Evolutionary conservation across 37 sponge, comb jelly and placozoan species (phyloP).

Genomic region (Halichondria panicea): DNA sequence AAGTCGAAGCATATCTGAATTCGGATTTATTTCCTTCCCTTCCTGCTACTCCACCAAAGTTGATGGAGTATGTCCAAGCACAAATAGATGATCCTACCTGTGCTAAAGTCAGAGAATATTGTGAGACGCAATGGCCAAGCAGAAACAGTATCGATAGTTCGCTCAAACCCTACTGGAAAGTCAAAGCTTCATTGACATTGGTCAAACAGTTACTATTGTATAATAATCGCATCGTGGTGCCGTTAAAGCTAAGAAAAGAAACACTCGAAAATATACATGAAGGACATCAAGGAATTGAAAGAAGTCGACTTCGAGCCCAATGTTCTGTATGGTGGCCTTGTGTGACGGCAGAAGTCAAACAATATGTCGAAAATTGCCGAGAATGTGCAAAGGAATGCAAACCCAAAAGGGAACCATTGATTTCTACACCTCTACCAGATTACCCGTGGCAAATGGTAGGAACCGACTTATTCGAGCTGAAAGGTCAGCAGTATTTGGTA

Average conservation of each 20-base stretch:
- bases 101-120: constrained; percentile 6
- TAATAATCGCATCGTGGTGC: constrained; percentile 29
- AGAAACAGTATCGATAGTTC: neutral
- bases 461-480: constrained; percentile 45
- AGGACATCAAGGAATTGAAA: constrained; percentile 38
- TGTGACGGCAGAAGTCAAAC: constrained; percentile 2
- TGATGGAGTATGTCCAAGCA: constrained; percentile 16
- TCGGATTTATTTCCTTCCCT: neutral
- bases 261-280: constrained; percentile 29
- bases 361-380: constrained; percentile 20
- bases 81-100: constrained; percentile 30
- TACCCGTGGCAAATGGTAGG: constrained; percentile 59
- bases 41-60: constrained; percentile 1
- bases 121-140: constrained; percentile 25
- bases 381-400: constrained; percentile 13
- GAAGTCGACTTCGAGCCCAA: constrained; percentile 1
- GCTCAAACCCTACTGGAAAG: constrained; percentile 25
- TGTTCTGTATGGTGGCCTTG: constrained; percentile 52
- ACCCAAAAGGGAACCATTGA: constrained; percentile 28
- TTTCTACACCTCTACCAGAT: constrained; percentile 23
- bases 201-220: constrained; percentile 9
- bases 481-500: constrained; percentile 23
- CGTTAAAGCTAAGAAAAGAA: constrained; percentile 12
- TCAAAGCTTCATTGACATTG: constrained; percentile 6
- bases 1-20: constrained; percentile 11